Evolutionary conservation across 2,113 vertebrate species (phyloP).

Genomic region (Clarias macrocephalus): DNA sequence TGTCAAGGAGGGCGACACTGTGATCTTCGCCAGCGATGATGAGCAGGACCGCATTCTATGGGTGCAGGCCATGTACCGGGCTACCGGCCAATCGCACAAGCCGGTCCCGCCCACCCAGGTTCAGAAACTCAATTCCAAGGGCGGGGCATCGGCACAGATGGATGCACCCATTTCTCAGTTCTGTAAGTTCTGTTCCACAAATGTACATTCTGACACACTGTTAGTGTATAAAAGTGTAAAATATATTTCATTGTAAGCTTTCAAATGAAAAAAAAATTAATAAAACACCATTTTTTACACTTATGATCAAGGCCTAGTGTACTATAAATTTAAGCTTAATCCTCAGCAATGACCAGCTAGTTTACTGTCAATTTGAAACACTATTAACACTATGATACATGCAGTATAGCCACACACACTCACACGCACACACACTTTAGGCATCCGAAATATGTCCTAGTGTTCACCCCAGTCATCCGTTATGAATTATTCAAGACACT

Average conservation of each 20-base stretch:
- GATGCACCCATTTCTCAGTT: slow-evolving; percentile 99
- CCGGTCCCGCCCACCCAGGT: slow-evolving; percentile 98
- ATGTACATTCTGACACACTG: slow-evolving; percentile 17
- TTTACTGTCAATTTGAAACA: not conserved
- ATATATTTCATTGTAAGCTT: slow-evolving; percentile 18
- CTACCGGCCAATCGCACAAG: slow-evolving; percentile 99
- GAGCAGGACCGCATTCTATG: slow-evolving; percentile 98
- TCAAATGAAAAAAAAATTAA: not conserved
- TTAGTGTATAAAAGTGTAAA: slow-evolving; percentile 34
- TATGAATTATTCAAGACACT: not conserved
- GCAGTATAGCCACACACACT: not conserved
- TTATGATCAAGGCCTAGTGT: not conserved
- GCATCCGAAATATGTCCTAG: not conserved
- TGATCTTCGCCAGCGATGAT: slow-evolving; percentile 98
- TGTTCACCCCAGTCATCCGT: not conserved
- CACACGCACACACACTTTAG: not conserved
- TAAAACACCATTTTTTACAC: not conserved
- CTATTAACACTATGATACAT: not conserved
- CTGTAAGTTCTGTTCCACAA: slow-evolving; percentile 86
- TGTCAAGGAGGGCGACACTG: slow-evolving; percentile 98
- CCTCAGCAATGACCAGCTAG: not conserved
- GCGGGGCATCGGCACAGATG: slow-evolving; percentile 94
- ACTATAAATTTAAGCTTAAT: not conserved
- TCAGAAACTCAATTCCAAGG: slow-evolving; percentile 99
- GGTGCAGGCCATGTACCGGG: slow-evolving; percentile 99